These are phyloP conservation scores for Drosophila birchii DNA, from an alignment of 2,888 invertebrate genomes.

Conservation along the genomic window DNA sequence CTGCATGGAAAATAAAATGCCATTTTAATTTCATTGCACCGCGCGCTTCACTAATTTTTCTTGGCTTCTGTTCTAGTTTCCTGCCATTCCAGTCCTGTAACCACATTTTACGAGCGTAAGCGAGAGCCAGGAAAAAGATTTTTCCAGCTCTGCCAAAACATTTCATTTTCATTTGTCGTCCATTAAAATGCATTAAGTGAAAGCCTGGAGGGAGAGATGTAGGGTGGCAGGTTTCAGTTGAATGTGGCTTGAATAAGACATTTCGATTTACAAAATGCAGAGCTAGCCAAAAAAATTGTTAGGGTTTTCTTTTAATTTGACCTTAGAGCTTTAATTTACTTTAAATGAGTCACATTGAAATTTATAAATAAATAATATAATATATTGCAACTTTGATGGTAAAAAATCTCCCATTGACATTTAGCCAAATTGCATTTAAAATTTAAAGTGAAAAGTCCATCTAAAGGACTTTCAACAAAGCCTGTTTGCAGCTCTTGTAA, in stretches of 20 bases:
- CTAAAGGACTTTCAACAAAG: neutral
- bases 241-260: neutral
- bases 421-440: neutral
- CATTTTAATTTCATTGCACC: slow-evolving; percentile 59
- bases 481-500: neutral
- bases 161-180: slow-evolving; percentile 50
- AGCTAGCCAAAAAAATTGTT: neutral
- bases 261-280: slow-evolving; percentile 6
- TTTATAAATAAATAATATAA: neutral
- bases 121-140: slow-evolving; percentile 18
- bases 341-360: neutral
- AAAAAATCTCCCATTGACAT: neutral
- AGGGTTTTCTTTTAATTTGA: neutral
- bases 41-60: slow-evolving; percentile 41
- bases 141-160: slow-evolving; percentile 32
- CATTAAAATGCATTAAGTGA: slow-evolving; percentile 75
- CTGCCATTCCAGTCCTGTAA: slow-evolving; percentile 9
- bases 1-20: slow-evolving; percentile 73
- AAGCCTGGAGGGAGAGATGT: neutral
- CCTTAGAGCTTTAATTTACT: neutral
- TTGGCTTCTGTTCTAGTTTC: slow-evolving; percentile 28
- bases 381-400: too few species aligned
- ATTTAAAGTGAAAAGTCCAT: neutral
- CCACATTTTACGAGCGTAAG: slow-evolving; percentile 26
- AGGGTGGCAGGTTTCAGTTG: slow-evolving; percentile 16